A percentile compares a stretch with the other conserved stretches of the same genome.
phyloP scores from a whole-genome alignment of 1,140 invertebrate genomes.

The Drosophila chauvacae region DNA sequence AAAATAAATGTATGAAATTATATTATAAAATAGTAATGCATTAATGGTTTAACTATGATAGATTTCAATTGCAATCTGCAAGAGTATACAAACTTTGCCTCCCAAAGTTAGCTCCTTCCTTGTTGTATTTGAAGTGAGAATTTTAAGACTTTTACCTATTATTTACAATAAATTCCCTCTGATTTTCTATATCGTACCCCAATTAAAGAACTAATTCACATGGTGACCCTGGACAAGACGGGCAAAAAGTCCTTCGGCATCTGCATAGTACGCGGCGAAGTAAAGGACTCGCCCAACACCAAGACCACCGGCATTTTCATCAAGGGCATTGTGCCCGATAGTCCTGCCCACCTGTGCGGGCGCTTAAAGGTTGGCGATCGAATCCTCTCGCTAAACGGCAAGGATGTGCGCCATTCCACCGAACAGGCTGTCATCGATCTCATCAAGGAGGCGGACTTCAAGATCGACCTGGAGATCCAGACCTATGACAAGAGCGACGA shows the following conservation, averaged over 20 bases:
- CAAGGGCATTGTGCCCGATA: conserved; percentile 97
- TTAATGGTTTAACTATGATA: neutral
- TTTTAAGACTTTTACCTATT: no score
- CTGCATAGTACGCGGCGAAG: conserved; percentile 98
- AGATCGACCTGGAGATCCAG: conserved; percentile 96
- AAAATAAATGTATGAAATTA: no score
- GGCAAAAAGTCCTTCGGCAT: conserved; percentile 91
- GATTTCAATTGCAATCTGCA: neutral
- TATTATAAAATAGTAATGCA: no score
- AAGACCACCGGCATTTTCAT: conserved; percentile 97
- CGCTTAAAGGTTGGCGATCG: conserved; percentile 95
- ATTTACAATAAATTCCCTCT: neutral
- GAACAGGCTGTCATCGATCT: conserved; percentile 98
- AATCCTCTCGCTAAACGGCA: conserved; percentile 96
- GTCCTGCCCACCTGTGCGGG: conserved; percentile 96
- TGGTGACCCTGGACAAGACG: conserved; percentile 80
- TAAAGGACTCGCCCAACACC: conserved; percentile 84
- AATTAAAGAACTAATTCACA: conserved; percentile 69
- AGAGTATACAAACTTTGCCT: neutral
- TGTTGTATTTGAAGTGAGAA: no score
- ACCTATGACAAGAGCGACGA: conserved; percentile 87
- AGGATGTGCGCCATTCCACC: conserved; percentile 94
- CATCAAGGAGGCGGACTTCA: conserved; percentile 95
- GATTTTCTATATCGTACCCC: neutral
- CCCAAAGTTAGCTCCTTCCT: neutral